phyloP scores from a whole-genome alignment of 2,797 vertebrate genomes.

The Chrysocyon brachyurus region DNA sequence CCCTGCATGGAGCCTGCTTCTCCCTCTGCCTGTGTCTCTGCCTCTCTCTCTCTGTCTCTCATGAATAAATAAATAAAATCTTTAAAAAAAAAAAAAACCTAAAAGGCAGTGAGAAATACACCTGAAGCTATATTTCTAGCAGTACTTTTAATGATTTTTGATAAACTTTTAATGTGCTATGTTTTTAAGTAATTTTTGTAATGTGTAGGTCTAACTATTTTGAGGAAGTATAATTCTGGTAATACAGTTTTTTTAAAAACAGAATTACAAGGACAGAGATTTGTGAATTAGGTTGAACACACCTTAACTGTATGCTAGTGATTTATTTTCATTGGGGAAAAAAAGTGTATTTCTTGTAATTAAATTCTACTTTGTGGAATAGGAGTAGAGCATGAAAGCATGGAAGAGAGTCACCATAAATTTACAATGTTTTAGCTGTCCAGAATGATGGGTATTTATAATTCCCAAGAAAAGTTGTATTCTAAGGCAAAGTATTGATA shows the following conservation, averaged over 20 bases:
- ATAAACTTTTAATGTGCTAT: conserved; percentile 52
- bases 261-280: conserved; percentile 47
- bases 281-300: conserved; percentile 41
- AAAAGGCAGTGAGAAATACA: conserved; percentile 5
- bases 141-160: conserved; percentile 17
- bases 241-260: conserved; percentile 59
- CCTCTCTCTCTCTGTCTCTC: no score
- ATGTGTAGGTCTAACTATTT: conserved; percentile 37
- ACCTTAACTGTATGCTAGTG: background rate
- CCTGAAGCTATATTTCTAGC: background rate
- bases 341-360: conserved; percentile 12
- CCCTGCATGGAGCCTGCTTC: no score
- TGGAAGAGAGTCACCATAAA: conserved; percentile 37
- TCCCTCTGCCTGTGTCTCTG: no score
- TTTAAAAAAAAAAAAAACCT: background rate
- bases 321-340: conserved; percentile 61
- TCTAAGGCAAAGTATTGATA: conserved; percentile 67
- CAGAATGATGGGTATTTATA: conserved; percentile 32
- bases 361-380: conserved; percentile 56
- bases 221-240: conserved; percentile 53
- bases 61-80: no score
- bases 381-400: conserved; percentile 11
- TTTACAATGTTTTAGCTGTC: conserved; percentile 35
- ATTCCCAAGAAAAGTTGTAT: conserved; percentile 55
- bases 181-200: conserved; percentile 49